Evolutionary conservation across 2,797 vertebrate genomes (phyloP).

Genomic region (Netta rufina): DNA sequence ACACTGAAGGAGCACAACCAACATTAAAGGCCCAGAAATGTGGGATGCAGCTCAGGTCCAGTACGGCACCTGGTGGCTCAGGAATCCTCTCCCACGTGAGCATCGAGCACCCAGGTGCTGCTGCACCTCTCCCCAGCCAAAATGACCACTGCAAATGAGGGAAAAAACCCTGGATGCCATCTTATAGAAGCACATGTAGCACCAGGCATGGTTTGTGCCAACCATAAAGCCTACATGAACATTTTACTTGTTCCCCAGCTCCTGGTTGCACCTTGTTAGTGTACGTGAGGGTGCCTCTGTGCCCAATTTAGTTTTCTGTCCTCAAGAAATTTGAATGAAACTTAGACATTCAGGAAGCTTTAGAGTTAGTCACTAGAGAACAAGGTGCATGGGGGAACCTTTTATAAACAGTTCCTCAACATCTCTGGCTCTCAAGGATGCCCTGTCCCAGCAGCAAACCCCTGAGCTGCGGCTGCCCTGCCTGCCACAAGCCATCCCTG

Average conservation of each 20-base stretch:
- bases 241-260: not conserved
- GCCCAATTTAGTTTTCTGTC: not conserved
- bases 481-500: not conserved
- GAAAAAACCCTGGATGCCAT: not conserved
- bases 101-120: fast-evolving
- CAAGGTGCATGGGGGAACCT: not conserved
- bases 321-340: slow-evolving; percentile 30
- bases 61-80: fast-evolving
- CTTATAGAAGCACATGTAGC: fast-evolving
- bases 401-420: not conserved
- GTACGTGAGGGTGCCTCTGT: not conserved
- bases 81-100: not conserved
- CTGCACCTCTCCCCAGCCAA: not conserved
- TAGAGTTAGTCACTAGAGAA: not conserved
- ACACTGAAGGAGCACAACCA: not conserved
- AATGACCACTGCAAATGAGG: not conserved
- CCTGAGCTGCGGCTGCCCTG: not conserved
- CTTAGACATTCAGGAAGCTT: not conserved
- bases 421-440: not conserved
- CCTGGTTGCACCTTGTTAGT: not conserved
- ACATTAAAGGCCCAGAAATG: not conserved
- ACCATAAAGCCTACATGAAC: not conserved
- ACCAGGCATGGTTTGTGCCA: not conserved
- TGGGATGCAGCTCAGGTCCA: not conserved
- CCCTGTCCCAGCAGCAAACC: slow-evolving; percentile 3